Base-by-base conservation (phyloP, 2,797 vertebrate genomes). In the Sebastes cheni region DNA sequence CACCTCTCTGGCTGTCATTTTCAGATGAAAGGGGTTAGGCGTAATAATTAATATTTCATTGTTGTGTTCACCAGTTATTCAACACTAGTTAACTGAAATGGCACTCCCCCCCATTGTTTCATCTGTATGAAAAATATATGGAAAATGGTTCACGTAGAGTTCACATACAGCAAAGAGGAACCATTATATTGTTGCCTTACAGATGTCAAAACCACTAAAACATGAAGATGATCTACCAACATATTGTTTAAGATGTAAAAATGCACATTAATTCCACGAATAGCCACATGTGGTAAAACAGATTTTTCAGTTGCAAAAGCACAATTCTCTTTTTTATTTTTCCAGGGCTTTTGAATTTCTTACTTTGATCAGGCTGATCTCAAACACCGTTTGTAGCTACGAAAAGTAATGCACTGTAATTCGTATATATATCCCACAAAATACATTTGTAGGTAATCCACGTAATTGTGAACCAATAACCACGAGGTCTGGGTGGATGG, bases 11-110 rank as follows among this genome's bases (percentile, higher is more conserved):
- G 52, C 25, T 60, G 46, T 54, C 36, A 64, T 77, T 75, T 73
- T 16, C 59, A 78, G 56, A 85, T 81, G 16, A 84, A 86, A 62
- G 60, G n/a, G 23, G 12, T 52, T 66, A 16, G 18, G 13, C 10
- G n/a, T 4, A 1, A 59, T 67, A 59, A 60, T 83, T 67, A 65
- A 79, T 81, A 77, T 81, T 67, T 77, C 7, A 79, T 67, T 30
- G 59, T 12, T n/a, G 18, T 58, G 27, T 39, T 83, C 13, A 64
- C 42, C 32, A 75, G 36, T 74, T 71, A 74, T 78, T 80, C 54
- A 75, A 36, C 64, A 67, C 42, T 18, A 14, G 1, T 6, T 13
- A 39, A 69, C 30, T 50, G 29, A 65, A 62, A 67, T 67, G 32
- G 23, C 59, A 27, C 42, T 67, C 55, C 16, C 50, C 55, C 67